Conservation (phyloP, 2,888 invertebrate genomes). For the Tetropium fuscum region DNA sequence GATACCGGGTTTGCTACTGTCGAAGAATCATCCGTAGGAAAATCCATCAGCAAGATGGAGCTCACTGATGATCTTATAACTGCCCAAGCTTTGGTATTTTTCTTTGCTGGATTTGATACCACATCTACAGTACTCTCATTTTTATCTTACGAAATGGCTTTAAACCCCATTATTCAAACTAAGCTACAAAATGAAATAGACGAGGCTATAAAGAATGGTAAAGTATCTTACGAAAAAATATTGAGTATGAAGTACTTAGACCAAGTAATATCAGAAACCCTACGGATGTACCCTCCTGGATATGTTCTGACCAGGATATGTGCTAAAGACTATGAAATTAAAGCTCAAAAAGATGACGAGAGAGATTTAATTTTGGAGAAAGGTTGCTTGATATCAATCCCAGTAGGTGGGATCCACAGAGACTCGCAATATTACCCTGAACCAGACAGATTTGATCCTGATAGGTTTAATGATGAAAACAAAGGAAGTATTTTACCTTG, state of each 20-base stretch:
- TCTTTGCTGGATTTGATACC: constrained; percentile 51
- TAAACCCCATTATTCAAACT: constrained; percentile 45
- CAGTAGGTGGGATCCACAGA: constrained; percentile 69
- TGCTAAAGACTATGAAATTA: constrained; percentile 69
- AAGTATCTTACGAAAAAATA: constrained; percentile 37
- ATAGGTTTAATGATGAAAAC: constrained; percentile 70
- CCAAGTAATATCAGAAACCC: constrained; percentile 65
- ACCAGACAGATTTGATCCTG: constrained; percentile 69
- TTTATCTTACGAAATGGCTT: constrained; percentile 47
- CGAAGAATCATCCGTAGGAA: constrained; percentile 47
- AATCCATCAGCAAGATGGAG: constrained; percentile 32
- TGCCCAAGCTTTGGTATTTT: constrained; percentile 51
- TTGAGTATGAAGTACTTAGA: constrained; percentile 46
- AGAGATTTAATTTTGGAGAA: constrained; percentile 59
- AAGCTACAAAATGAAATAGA: constrained; percentile 46
- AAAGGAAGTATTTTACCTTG: constrained; percentile 67
- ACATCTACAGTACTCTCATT: constrained; percentile 40
- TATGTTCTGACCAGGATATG: constrained; percentile 69
- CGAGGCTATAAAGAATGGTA: constrained; percentile 29
- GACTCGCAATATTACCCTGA: constrained; percentile 70
- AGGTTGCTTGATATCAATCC: constrained; percentile 67
- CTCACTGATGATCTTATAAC: constrained; percentile 47
- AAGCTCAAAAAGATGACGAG: constrained; percentile 64
- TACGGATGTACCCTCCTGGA: constrained; percentile 71
- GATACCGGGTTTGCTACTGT: constrained; percentile 52